Conservation (phyloP, 2,113 vertebrate genomes). For the Apus apus region DNA sequence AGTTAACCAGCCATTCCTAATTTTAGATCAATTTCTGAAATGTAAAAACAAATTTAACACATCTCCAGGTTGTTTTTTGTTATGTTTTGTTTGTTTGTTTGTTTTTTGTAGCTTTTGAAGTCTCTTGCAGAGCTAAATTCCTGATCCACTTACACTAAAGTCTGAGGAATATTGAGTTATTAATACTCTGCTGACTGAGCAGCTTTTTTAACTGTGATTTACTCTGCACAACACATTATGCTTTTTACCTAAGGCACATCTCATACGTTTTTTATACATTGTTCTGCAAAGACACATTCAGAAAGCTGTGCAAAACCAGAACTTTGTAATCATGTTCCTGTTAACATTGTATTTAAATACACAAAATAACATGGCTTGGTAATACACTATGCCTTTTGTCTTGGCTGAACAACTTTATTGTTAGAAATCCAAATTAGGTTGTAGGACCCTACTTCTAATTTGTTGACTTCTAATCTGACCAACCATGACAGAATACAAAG, state of each 20-base stretch:
- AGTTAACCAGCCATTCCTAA: background rate
- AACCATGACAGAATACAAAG: background rate
- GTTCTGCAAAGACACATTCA: background rate
- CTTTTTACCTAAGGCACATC: background rate
- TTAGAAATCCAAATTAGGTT: background rate
- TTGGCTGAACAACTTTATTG: background rate
- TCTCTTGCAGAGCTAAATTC: background rate
- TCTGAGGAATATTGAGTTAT: background rate
- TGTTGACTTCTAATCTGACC: background rate
- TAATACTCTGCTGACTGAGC: background rate
- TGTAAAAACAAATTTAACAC: background rate
- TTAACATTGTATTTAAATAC: background rate
- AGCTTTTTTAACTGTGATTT: background rate
- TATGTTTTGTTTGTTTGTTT: no score
- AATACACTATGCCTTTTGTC: background rate
- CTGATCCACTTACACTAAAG: background rate
- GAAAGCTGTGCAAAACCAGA: background rate
- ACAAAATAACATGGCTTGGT: background rate
- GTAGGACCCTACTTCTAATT: background rate
- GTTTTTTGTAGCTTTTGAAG: background rate
- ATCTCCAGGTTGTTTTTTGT: background rate
- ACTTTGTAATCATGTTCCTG: background rate
- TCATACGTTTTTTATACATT: background rate
- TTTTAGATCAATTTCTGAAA: background rate
- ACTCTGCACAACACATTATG: rapidly evolving